Percentiles rank a stretch among this genome's conserved stretches.
These are phyloP conservation scores for Micropterix aruncella DNA, from an alignment of 2,888 invertebrate genomes.

Conservation along the genomic window DNA sequence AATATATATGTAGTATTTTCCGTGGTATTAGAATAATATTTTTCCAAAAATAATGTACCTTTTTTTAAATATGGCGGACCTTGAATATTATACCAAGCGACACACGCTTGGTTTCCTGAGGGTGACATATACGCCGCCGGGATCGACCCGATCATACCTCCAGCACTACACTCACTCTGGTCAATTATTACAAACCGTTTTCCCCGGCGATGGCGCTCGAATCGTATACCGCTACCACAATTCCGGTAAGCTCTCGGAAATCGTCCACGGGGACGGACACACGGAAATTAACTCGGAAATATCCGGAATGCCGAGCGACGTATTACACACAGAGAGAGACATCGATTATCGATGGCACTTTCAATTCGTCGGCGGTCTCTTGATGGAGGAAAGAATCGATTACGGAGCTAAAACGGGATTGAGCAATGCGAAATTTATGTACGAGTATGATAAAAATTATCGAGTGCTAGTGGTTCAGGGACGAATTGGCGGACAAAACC, in stretches of 20 bases:
- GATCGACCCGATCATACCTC: conserved; percentile 70
- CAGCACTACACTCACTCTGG: conserved; percentile 88
- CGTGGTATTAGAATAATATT: too few relatives aligned
- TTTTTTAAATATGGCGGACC: too few relatives aligned
- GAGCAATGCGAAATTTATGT: conserved; percentile 84
- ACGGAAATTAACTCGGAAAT: conserved; percentile 66
- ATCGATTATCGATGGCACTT: conserved; percentile 82
- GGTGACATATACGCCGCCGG: conserved; percentile 79
- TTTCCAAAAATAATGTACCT: too few relatives aligned
- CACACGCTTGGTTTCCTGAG: conserved; percentile 83
- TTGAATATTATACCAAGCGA: too few relatives aligned
- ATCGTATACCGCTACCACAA: conserved; percentile 80
- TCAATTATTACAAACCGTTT: conserved; percentile 72
- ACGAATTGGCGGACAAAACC: conserved; percentile 74
- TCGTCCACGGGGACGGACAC: conserved; percentile 75
- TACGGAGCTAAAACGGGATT: conserved; percentile 82
- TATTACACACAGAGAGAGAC: conserved; percentile 69
- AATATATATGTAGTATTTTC: too few relatives aligned
- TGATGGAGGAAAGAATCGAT: conserved; percentile 73
- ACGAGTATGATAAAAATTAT: conserved; percentile 87
- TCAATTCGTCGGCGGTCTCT: conserved; percentile 62
- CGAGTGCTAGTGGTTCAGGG: conserved; percentile 69
- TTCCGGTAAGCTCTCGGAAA: conserved; percentile 68
- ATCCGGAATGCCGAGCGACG: conserved; percentile 67
- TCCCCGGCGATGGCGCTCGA: conserved; percentile 82